Conservation (phyloP, 1,140 invertebrate genomes). For the Oreohelix idahoensis region DNA sequence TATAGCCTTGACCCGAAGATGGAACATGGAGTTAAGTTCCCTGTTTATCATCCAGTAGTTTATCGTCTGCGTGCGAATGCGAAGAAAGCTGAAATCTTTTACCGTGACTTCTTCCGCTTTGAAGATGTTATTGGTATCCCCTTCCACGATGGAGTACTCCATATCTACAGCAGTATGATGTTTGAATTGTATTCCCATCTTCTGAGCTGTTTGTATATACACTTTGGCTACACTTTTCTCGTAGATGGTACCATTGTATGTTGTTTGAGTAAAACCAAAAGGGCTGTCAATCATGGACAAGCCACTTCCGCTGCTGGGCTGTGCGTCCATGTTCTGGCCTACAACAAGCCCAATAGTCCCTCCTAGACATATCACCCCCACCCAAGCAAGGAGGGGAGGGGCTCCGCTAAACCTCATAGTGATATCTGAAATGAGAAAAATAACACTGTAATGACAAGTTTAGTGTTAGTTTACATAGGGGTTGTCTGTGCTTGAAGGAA, state of each 20-base stretch:
- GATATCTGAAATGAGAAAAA: background rate
- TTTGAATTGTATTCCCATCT: slow-evolving; percentile 80
- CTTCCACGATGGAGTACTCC: slow-evolving; percentile 80
- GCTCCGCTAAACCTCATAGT: slow-evolving; percentile 39
- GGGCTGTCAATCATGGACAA: slow-evolving; percentile 2
- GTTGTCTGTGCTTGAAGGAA: no score
- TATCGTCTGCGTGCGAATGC: slow-evolving; percentile 87
- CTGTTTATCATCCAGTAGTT: slow-evolving; percentile 90
- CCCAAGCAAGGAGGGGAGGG: slow-evolving; percentile 33
- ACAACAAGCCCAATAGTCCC: background rate
- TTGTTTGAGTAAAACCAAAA: slow-evolving; percentile 79
- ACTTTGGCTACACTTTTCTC: slow-evolving; percentile 93
- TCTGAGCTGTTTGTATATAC: slow-evolving; percentile 78
- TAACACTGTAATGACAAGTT: no score
- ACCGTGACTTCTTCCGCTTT: slow-evolving; percentile 89
- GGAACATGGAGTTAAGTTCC: slow-evolving; percentile 88
- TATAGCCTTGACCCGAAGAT: slow-evolving; percentile 85
- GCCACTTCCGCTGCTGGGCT: background rate
- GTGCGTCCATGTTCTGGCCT: background rate
- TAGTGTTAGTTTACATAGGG: no score
- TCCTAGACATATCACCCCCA: slow-evolving; percentile 32
- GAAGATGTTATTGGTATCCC: slow-evolving; percentile 91
- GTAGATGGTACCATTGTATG: slow-evolving; percentile 92
- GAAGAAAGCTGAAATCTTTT: slow-evolving; percentile 94
- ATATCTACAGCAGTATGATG: slow-evolving; percentile 76